Conservation (phyloP, 2,113 vertebrate genomes). For the Octodon degus region DNA sequence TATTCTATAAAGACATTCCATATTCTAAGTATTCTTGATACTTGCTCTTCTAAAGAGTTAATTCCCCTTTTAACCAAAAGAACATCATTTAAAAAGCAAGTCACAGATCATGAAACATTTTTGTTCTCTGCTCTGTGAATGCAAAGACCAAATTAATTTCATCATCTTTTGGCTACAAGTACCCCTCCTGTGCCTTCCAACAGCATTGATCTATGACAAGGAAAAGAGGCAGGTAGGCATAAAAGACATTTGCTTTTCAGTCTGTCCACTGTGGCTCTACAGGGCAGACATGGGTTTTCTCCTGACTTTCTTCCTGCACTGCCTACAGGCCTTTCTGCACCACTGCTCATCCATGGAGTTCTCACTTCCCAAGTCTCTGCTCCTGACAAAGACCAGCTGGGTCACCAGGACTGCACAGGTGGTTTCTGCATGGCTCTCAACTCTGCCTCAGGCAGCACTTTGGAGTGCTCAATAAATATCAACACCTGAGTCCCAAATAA, state of each 20-base stretch:
- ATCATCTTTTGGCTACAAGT: neutral
- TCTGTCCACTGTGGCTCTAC: neutral
- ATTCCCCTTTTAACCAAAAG: slow-evolving; percentile 20
- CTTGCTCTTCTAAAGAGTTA: slow-evolving; percentile 29
- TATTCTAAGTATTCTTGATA: slow-evolving; percentile 24
- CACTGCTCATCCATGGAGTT: fast-evolving
- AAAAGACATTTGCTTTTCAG: neutral
- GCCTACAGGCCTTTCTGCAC: neutral
- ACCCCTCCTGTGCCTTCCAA: neutral
- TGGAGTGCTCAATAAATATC: neutral
- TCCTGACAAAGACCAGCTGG: neutral
- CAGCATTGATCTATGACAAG: neutral
- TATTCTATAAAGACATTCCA: slow-evolving; percentile 40
- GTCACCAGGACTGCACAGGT: neutral
- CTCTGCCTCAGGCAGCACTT: neutral
- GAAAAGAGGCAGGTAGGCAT: neutral
- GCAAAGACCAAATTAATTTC: slow-evolving; percentile 29
- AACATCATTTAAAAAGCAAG: slow-evolving; percentile 27
- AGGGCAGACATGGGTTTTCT: neutral
- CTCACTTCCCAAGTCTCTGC: neutral
- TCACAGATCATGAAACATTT: slow-evolving; percentile 32
- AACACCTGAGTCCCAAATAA: neutral
- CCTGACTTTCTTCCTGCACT: fast-evolving
- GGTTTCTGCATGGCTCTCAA: neutral
- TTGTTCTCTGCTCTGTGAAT: slow-evolving; percentile 63